These are phyloP conservation scores for Malacoctenus gilli DNA, from an alignment of 2,797 vertebrate species.

Conservation along the genomic window DNA sequence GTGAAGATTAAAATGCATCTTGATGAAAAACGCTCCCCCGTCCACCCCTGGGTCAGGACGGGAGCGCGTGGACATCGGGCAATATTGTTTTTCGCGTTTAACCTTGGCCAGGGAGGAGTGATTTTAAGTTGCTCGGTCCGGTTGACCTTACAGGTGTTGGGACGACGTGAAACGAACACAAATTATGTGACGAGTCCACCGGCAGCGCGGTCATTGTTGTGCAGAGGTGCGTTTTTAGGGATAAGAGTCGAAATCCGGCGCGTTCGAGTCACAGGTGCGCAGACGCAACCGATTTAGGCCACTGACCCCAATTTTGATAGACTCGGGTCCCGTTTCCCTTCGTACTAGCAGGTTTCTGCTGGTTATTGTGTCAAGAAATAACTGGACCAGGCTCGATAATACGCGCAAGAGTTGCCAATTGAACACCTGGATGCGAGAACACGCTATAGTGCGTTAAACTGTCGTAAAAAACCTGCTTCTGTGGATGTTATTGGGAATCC, in stretches of 20 bases:
- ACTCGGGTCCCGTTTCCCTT: not conserved
- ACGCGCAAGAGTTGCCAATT: not conserved
- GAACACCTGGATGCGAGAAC: not conserved
- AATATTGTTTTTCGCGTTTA: conserved; percentile 25
- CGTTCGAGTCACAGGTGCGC: not conserved
- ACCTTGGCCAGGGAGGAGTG: conserved; percentile 50
- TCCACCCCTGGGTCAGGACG: not conserved
- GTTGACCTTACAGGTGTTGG: conserved; percentile 18
- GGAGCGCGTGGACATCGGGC: not conserved
- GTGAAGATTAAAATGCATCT: not conserved
- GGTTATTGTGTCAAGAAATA: not conserved
- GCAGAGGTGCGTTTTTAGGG: not conserved
- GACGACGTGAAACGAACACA: conserved; percentile 1
- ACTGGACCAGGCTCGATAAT: not conserved
- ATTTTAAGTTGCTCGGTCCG: conserved; percentile 8
- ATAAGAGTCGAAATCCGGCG: not conserved
- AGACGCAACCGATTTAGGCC: not conserved
- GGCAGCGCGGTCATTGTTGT: not conserved
- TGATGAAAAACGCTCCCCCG: not conserved
- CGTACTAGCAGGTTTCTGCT: not conserved
- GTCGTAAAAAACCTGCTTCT: conserved; percentile 15
- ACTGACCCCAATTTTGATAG: not conserved
- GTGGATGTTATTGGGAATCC: conserved; percentile 44
- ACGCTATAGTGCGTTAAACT: not conserved
- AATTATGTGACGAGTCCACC: not conserved